Percentiles rank a stretch among this genome's conserved stretches.
These are phyloP conservation scores for Pseudonaja textilis DNA, from an alignment of 2,113 vertebrate species.

Conservation along the genomic window DNA sequence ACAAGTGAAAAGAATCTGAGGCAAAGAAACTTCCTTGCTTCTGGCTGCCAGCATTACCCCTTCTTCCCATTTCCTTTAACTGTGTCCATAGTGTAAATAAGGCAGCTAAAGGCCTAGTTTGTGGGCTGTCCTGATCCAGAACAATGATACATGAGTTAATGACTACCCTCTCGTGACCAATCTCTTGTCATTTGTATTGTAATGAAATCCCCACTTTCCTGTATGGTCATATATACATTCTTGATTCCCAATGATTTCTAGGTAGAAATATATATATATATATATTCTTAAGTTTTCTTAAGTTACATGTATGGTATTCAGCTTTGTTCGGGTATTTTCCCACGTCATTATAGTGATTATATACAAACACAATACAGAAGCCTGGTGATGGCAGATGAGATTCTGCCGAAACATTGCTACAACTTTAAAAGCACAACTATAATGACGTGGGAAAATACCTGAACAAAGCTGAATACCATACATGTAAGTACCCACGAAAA, in stretches of 20 bases:
- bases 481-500: too few species aligned
- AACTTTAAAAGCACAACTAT: too few species aligned
- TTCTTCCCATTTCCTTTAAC: slow-evolving; percentile 45
- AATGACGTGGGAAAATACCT: too few species aligned
- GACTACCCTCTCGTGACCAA: slow-evolving; percentile 53
- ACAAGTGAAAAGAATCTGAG: slow-evolving; percentile 40
- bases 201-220: slow-evolving; percentile 59
- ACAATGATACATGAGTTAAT: slow-evolving; percentile 58
- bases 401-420: too few species aligned
- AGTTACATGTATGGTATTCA: too few species aligned
- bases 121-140: slow-evolving; percentile 61
- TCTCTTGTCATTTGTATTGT: slow-evolving; percentile 64
- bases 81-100: slow-evolving; percentile 70
- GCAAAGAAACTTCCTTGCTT: slow-evolving; percentile 42
- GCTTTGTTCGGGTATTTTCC: too few species aligned
- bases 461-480: too few species aligned
- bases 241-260: slow-evolving; percentile 47
- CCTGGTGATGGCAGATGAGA: too few species aligned
- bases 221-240: slow-evolving; percentile 63
- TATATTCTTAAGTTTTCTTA: too few species aligned
- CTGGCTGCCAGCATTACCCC: slow-evolving; percentile 48
- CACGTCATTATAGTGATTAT: too few species aligned
- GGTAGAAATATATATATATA: slow-evolving; percentile 36
- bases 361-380: too few species aligned
- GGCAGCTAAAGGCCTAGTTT: slow-evolving; percentile 63